Percentiles rank a stretch among this genome's conserved stretches.
phyloP scores from a whole-genome alignment of 2,888 invertebrate species.

The Mimas tiliae region DNA sequence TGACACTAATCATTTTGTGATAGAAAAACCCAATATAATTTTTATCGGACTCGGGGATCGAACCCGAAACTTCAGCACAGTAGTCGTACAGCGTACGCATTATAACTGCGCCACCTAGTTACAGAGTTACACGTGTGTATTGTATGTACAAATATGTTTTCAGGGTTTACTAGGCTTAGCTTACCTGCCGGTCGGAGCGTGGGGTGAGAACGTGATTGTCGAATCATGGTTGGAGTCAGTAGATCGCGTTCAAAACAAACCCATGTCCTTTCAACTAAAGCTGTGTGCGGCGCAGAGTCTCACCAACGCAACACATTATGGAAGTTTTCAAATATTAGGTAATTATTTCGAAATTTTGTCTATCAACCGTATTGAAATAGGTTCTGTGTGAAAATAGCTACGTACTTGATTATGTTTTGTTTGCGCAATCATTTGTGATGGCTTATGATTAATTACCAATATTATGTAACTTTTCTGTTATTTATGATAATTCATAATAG shows the following conservation, averaged over 20 bases:
- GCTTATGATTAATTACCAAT: constrained; percentile 6
- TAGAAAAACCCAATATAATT: no score
- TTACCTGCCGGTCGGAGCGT: constrained; percentile 76
- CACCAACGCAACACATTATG: constrained; percentile 74
- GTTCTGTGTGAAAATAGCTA: background rate
- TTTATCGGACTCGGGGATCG: no score
- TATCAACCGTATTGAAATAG: background rate
- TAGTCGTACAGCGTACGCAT: no score
- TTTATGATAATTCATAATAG: no score
- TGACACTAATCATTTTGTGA: no score
- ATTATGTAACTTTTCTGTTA: background rate
- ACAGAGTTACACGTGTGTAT: no score
- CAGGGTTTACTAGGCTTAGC: constrained; percentile 86
- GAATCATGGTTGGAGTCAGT: constrained; percentile 76
- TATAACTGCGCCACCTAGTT: no score
- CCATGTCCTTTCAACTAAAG: constrained; percentile 82
- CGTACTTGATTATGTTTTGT: background rate
- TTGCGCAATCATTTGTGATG: background rate
- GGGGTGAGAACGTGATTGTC: constrained; percentile 65
- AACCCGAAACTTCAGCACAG: no score
- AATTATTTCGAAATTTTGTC: constrained; percentile 27
- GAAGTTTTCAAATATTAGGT: constrained; percentile 78
- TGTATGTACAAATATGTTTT: constrained; percentile 38
- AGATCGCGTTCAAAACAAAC: constrained; percentile 56
- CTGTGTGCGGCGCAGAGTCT: constrained; percentile 80